Evolutionary conservation across 2,113 vertebrate genomes (phyloP), one percentile per base, ranked within the genome.

Genomic region (Asarcornis scutulata): DNA sequence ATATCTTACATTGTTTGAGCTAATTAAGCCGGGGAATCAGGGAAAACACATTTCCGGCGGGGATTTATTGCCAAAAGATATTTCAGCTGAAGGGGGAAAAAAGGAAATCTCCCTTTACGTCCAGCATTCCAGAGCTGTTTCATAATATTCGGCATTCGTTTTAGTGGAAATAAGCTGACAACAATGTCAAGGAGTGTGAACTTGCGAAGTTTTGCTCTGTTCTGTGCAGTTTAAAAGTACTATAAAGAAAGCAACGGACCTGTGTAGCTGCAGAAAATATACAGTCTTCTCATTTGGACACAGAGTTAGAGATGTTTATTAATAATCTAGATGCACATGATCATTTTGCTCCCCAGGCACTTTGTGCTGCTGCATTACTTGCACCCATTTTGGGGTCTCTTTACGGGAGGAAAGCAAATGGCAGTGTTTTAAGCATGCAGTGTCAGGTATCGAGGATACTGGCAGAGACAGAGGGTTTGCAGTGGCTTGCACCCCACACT

Each of bases 1-100:
- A 95, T 95, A 91, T 91, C 88, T 93, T 89, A 95, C 95, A 79
- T 87, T 79, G 73, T 95, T 94, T 88, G 85, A 96, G 83, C 78
- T 96, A 96, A 96, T 96, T 95, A 94, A 95, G 74, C 71, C 6
- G 0, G 68, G 68, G 82, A 91, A 92, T 88, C 66, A 94, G 83
- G 91, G 76, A 91, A 88, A 87, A 92, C 84, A 93, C 48, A 64
- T 96, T 94, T 96, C 85, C 85, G 91, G 87, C 1, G 1, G 95
- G 64, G 78, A 92, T 64, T 88, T 92, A 91, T 82, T 95, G 82
- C 90, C 95, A 71, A 95, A 95, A 95, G 94, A 95, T 93, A 83
- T 93, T 87, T 93, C 89, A 90, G 80, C 85, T 91, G 86, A 87
- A 92, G 77, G 66, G 66, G 83, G 86, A 26, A 71, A 79, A 96